Base-by-base conservation (phyloP, 2,888 invertebrate genomes). In the Thyatira batis region DNA sequence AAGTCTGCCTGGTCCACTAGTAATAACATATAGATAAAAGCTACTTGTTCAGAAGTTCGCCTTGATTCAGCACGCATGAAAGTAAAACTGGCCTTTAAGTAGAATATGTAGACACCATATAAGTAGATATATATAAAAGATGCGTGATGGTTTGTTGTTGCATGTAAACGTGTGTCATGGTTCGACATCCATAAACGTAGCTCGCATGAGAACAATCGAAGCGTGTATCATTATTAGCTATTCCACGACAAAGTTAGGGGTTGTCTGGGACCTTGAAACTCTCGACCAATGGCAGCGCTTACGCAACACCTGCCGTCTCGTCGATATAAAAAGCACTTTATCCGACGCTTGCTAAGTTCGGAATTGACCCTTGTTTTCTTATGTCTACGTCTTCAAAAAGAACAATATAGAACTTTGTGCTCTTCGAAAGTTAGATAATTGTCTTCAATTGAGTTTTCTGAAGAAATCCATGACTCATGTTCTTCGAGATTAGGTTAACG, bases 221-320 rank as follows among this genome's bases (percentile, higher is more conserved):
- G 54, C 63, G 58, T 54, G 54, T 71, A 67, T 69, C 63, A 69
- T 74, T 75, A 76, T 67, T 67, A 69, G 53, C 61, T 62, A 63
- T 59, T 51, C 55, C 63, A 58, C 54, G 55, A 63, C 63, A 61
- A 73, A 67, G 54, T 67, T 74, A 67, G 65, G 77, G 76, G 71
- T 69, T 62, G 70, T 56, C 55, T 65, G 60, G 50, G 66, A 67
- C 68, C 73, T 78, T 75, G 72, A 73, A 57, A 45, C 49, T 52
- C 52, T 50, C 65, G 64, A 43, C 74, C 69, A 78, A 78, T 72
- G 57, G 62, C 65, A 60, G 56, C 52, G 57, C 21, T 49, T 53
- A 57, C 44, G 51, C 52, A n/a, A 64, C 77, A 78, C 74, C 77
- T 76, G 77, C 27, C 48, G 17, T 39, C 73, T 56, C 61, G 57